Evolutionary conservation across 1,140 invertebrate genomes (phyloP), one percentile per base, ranked within the genome.

Genomic region (Ips typographus): DNA sequence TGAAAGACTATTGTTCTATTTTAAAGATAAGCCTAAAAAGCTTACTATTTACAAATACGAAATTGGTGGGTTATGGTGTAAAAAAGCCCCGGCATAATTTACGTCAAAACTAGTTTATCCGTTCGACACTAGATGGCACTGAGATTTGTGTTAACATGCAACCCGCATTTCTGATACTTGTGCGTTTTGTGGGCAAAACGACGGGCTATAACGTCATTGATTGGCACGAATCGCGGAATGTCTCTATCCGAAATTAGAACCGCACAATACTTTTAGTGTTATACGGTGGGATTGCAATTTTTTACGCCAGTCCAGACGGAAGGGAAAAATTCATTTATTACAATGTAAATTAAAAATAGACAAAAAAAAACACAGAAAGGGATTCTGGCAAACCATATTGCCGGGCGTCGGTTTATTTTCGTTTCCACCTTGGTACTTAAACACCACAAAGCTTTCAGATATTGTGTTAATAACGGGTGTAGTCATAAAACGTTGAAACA

Each of bases 371-470:
- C 43, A 62, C 60, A 52, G 42, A 64, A 64, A 53, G 51, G 39
- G n/a, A 37, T 39, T 53, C 47, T 44, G 60, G 47, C 37, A 68
- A 62, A 62, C 59, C 67, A 68, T 62, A 68, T 68, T 68, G 59
- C 59, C 67, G 37, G 37, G 40, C 40, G 67, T 62, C 47, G 41
- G 68, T 70, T 70, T 70, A 70, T 70, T 70, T 70, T 70, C 59
- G 61, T 70, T 70, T 63, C 68, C 51, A 47, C 68, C 22, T 22
- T 64, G 68, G 68, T 70, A 70, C 68, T 70, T 64, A 70, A 70
- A 70, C 60, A 63, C 42, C 68, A 70, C 68, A 70, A 70, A 70
- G 68, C 68, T 70, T 70, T 70, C 68, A 70, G 68, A 70, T 70
- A 70, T 70, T 70, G 68, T 70, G 68, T 70, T 70, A 70, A 70